A percentile compares a stretch with the other conserved stretches of the same genome.
Conservation (phyloP, 2,888 invertebrate species). For the Apodemia hepburni region DNA sequence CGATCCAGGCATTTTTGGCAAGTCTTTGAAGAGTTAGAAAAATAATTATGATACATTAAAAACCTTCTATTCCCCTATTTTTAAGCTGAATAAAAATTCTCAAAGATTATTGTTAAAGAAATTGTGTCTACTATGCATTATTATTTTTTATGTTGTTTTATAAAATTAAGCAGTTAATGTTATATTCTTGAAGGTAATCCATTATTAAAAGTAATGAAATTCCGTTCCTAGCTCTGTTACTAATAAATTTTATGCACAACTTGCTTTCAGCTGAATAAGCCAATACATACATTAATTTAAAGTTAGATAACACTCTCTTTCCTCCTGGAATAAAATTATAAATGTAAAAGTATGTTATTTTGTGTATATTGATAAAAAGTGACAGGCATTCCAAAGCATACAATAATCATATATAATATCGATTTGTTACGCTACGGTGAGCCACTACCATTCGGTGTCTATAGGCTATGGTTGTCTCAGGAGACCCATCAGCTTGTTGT, state of each 20-base stretch:
- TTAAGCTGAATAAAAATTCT: too few species aligned
- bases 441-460: too few species aligned
- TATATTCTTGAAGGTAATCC: neutral
- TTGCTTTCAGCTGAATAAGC: slow-evolving; percentile 22
- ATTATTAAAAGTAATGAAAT: neutral
- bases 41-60: too few species aligned
- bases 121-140: neutral
- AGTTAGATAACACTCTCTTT: neutral
- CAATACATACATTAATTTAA: neutral
- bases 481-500: too few species aligned
- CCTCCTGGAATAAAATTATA: neutral
- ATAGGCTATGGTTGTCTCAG: too few species aligned
- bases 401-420: too few species aligned
- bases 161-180: neutral
- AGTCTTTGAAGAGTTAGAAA: too few species aligned
- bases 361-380: neutral
- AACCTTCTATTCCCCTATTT: too few species aligned
- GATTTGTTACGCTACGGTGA: too few species aligned
- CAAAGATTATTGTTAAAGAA: neutral
- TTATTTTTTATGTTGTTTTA: neutral
- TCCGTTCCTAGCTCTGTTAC: slow-evolving; percentile 33
- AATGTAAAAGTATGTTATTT: too few species aligned
- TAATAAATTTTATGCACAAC: slow-evolving; percentile 32
- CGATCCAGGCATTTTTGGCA: too few species aligned
- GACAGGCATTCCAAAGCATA: too few species aligned